Base-by-base conservation (phyloP, 2,888 invertebrate species). In the Tuberolachnus salignus region DNA sequence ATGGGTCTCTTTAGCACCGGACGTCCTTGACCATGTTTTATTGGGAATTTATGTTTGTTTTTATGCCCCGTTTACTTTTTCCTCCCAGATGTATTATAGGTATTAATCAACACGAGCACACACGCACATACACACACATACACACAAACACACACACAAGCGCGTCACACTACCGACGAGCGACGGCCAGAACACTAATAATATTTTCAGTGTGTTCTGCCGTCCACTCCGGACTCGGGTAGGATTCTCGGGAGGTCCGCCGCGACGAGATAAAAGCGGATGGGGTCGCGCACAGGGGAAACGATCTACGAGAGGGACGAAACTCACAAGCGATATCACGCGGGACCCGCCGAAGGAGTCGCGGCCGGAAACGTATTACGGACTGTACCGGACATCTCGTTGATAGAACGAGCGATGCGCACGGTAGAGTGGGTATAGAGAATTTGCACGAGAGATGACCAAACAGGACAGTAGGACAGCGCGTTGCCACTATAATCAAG, bases 1-100 rank as follows among this genome's bases (percentile, higher is more conserved):
- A 78, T 69, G 78, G 61, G 78, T 21, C 59, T 64, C 53, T 21
- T 59, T 59, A 75, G 34, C 69, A 78, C 78, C n/a, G 69, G 78
- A 78, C 78, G 78, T 78, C 78, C 78, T 78, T 78, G 78, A 78
- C 78, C 78, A 78, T 78, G 78, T 78, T 78, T 69, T 69, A 69
- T 59, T 69, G 67, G 59, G 69, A 78, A 78, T 69, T 11, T 69
- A 14, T 34, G 19, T 67, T 66, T 67, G 55, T 67, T 67, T 74
- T 75, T 34, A 57, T 57, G 42, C n/a, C 57, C 49, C 59, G 42
- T 78, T 51, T n/a, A 78, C 59, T 67, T 67, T 55, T 69, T 49
- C 42, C 21, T 49, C 21, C 26, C 67, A 51, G 69, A 59, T 11
- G 23, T 8, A 42, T 34, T 34, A 34, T 34, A 34, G 34, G 3